phyloP scores from a whole-genome alignment of 2,113 vertebrate species.

The Sturnus vulgaris region DNA sequence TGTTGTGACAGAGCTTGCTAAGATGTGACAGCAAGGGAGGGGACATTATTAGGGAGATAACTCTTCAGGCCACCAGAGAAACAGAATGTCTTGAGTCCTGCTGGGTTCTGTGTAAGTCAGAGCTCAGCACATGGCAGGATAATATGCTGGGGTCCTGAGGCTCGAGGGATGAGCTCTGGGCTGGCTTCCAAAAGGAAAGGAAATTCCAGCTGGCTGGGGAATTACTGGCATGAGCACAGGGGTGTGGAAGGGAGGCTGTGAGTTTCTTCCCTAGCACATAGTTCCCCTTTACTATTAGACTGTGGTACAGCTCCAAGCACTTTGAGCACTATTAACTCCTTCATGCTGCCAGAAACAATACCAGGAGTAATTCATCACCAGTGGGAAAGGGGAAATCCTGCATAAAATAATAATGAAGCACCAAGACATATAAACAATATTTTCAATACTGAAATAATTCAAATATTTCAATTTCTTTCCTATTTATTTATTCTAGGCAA shows the following conservation, averaged over 20 bases:
- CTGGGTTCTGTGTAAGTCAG: background rate
- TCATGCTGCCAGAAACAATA: background rate
- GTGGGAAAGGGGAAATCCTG: background rate
- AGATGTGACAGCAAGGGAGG: background rate
- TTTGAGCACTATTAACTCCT: background rate
- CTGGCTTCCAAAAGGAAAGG: background rate
- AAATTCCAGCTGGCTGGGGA: background rate
- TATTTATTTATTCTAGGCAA: background rate
- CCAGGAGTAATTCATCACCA: background rate
- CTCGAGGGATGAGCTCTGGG: background rate
- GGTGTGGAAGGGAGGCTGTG: background rate
- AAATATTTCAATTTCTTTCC: background rate
- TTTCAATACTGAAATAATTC: background rate
- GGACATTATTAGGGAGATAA: background rate
- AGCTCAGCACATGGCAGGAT: background rate
- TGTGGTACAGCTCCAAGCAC: background rate
- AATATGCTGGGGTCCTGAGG: background rate
- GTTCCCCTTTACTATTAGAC: background rate
- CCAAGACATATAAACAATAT: background rate
- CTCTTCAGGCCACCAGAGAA: background rate
- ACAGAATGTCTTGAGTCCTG: background rate
- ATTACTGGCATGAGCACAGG: background rate
- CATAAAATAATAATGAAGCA: background rate
- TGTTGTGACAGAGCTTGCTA: background rate
- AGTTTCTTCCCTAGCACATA: background rate